Evolutionary conservation across 2,797 vertebrate genomes (phyloP), one percentile per base, ranked within the genome.

Genomic region (Gouania willdenowi): DNA sequence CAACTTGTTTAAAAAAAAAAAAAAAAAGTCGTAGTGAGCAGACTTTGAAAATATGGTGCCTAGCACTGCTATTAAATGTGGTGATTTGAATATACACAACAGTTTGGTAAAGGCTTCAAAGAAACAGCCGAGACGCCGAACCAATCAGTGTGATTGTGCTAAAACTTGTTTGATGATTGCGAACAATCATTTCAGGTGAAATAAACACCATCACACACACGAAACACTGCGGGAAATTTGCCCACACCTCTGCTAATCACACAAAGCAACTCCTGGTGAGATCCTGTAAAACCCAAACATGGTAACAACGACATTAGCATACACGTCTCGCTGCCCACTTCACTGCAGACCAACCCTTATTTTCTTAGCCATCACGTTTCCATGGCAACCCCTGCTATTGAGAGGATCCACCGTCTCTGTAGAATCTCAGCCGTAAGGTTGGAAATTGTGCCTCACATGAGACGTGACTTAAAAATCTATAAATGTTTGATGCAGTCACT

Each of bases 301-400:
- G 48, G 63, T 65, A 39, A n/a, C 50, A 62, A 73, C 50, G 49
- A 47, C 50, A 76, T 85, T 72, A 71, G 63, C 61, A 72, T 73
- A 79, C 52, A 22, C 56, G 49, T 74, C 48, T 76, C 36, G 18
- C 69, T 77, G 72, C 71, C 74, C 76, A 66, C 77, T 48, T 61
- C 41, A 38, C 66, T 68, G 60, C 71, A 73, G 71, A 68, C 53
- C 67, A 58, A 63, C 59, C 68, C 57, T 50, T 43, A 26, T 43
- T 60, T 76, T 39, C 74, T 62, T 59, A 71, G 46, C 68, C 50
- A 57, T 32, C 70, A 74, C 75, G 85, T 88, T 89, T 86, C 87
- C 79, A 86, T 87, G 72, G 84, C 75, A 89, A 89, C 87, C 39
- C 32, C 74, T 66, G 60, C 73, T 66, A 79, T 77, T 59, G 56